Conservation (phyloP, 2,797 vertebrate genomes). For the Streptopelia turtur region DNA sequence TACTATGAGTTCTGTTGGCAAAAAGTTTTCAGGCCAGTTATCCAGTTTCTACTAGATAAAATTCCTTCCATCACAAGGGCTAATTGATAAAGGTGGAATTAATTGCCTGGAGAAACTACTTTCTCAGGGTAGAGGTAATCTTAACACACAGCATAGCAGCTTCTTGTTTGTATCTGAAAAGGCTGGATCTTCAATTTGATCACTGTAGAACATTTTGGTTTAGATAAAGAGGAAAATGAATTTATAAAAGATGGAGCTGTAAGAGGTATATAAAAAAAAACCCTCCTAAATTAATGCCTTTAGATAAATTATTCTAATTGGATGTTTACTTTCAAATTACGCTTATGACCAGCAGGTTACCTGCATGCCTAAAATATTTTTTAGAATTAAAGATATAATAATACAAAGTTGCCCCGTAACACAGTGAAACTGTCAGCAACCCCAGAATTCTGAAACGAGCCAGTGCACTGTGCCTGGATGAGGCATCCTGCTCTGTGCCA, state of each 20-base stretch:
- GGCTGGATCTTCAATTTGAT: not conserved
- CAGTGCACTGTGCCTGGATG: not conserved
- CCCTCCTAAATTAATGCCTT: not conserved
- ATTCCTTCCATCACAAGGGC: conserved; percentile 7
- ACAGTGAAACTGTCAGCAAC: not conserved
- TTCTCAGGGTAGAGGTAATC: not conserved
- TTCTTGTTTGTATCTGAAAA: not conserved
- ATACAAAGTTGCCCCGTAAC: not conserved
- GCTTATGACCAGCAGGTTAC: not conserved
- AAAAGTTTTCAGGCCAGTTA: not conserved
- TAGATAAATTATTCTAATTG: not conserved
- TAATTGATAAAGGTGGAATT: conserved; percentile 16
- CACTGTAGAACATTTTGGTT: not conserved
- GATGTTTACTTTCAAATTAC: not conserved
- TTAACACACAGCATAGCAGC: not conserved
- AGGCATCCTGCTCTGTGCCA: not conserved
- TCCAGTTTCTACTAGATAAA: not conserved
- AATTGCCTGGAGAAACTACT: not conserved
- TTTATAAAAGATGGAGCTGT: not conserved
- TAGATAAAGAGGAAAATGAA: not conserved
- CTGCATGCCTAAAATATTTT: not conserved
- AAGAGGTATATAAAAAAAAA: not conserved
- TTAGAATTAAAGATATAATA: not conserved
- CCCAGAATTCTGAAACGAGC: not conserved
- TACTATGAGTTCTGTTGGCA: not conserved